phyloP scores from a whole-genome alignment of 1,140 invertebrate genomes.

The Drosophila ananassae region DNA sequence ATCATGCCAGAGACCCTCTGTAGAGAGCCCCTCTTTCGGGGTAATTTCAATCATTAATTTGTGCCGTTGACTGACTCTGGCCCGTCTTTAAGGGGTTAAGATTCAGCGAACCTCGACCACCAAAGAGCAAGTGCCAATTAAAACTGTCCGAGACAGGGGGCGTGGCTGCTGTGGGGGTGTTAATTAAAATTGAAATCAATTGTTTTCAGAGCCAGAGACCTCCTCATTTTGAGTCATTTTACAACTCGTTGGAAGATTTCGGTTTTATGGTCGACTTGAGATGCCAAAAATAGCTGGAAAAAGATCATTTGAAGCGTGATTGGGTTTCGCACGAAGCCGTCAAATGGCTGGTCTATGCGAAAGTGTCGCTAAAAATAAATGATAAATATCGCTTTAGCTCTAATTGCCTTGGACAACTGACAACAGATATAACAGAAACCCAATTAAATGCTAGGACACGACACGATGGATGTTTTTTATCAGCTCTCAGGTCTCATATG shows the following conservation, averaged over 20 bases:
- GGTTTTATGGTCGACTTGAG: conserved; percentile 32
- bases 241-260: conserved; percentile 19
- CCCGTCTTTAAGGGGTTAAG: conserved; percentile 40
- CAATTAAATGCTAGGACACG: conserved; percentile 52
- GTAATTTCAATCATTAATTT: conserved; percentile 77
- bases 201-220: conserved; percentile 34
- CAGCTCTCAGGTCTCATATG: conserved; percentile 31
- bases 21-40: conserved; percentile 8
- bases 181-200: conserved; percentile 79
- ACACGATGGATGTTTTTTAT: conserved; percentile 27
- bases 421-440: conserved; percentile 35
- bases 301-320: conserved; percentile 52
- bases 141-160: conserved; percentile 27
- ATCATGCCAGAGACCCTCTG: conserved; percentile 17
- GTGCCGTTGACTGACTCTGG: conserved; percentile 58
- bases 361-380: conserved; percentile 58
- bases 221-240: conserved; percentile 8
- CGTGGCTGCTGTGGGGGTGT: conserved; percentile 52
- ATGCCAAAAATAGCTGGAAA: conserved; percentile 43
- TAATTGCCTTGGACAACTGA: conserved; percentile 45
- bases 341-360: conserved; percentile 33
- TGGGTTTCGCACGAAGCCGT: conserved; percentile 37
- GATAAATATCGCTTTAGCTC: conserved; percentile 31
- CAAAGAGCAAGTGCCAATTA: conserved; percentile 75
- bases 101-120: conserved; percentile 72